Evolutionary conservation across 30 jellyfish, hydroid and myxozoan genomes (phyloP).

Genomic region (Cassiopea andromeda): DNA sequence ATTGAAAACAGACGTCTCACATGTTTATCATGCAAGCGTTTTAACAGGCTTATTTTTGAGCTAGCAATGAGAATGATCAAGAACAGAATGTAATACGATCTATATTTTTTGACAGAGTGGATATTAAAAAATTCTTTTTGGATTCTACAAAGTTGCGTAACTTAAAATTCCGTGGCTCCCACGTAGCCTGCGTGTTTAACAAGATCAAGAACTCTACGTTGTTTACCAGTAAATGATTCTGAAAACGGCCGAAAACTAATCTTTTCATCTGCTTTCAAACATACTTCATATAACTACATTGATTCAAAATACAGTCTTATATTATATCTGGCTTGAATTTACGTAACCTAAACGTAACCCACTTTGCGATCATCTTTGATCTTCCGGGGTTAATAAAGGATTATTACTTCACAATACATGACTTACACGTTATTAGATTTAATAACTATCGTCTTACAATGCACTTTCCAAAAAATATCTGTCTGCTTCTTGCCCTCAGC

Average conservation of each 20-base stretch:
- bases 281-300: neutral
- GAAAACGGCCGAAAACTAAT: neutral
- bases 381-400: too few species aligned
- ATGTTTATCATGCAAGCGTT: too few species aligned
- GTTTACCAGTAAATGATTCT: neutral
- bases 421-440: too few species aligned
- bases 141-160: neutral
- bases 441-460: neutral
- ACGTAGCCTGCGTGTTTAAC: neutral
- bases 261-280: neutral
- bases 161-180: neutral
- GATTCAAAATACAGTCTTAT: too few species aligned
- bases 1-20: too few species aligned
- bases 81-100: neutral
- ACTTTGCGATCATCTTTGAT: neutral
- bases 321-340: too few species aligned
- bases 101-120: neutral
- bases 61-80: neutral
- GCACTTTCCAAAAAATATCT: neutral
- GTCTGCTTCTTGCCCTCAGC: neutral
- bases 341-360: too few species aligned
- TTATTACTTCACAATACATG: too few species aligned
- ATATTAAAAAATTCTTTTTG: neutral
- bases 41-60: too few species aligned
- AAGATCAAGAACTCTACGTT: neutral